A percentile compares a stretch with the other conserved stretches of the same genome.
Conservation (phyloP, 2,888 invertebrate species). For the Isoperla grammatica region DNA sequence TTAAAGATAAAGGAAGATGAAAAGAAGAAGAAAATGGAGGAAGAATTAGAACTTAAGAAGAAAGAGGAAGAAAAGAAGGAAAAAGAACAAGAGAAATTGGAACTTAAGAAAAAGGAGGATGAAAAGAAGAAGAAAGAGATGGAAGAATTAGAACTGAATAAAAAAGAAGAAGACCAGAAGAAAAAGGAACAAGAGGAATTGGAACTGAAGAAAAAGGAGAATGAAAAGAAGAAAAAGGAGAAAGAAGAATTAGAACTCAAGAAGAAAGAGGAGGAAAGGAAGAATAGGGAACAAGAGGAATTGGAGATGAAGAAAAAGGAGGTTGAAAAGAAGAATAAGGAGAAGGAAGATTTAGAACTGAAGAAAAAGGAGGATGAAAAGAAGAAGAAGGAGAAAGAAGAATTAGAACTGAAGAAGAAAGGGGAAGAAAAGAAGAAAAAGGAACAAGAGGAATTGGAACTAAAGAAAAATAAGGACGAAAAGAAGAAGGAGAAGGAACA, state of each 20-base stretch:
- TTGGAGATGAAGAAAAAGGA: slow-evolving; percentile 27
- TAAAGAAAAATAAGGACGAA: slow-evolving; percentile 43
- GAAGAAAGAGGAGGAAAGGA: slow-evolving; percentile 23
- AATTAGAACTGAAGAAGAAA: slow-evolving; percentile 24
- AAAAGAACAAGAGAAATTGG: slow-evolving; percentile 15
- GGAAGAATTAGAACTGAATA: slow-evolving; percentile 16
- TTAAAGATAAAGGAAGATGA: slow-evolving; percentile 27
- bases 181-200: not conserved
- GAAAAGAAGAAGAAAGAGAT: slow-evolving; percentile 25
- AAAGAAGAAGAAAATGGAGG: slow-evolving; percentile 24
- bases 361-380: slow-evolving; percentile 27
- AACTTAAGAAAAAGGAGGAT: slow-evolving; percentile 18
- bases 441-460: slow-evolving; percentile 35
- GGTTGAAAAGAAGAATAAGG: slow-evolving; percentile 28
- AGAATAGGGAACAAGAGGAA: slow-evolving; percentile 22
- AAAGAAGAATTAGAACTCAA: slow-evolving; percentile 25
- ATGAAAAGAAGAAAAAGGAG: slow-evolving; percentile 24
- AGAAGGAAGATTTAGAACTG: slow-evolving; percentile 12
- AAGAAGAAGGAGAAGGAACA: slow-evolving; percentile 39
- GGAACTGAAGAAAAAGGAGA: slow-evolving; percentile 15
- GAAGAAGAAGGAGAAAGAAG: slow-evolving; percentile 29
- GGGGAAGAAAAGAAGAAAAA: slow-evolving; percentile 30
- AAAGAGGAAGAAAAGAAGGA: slow-evolving; percentile 26
- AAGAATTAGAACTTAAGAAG: slow-evolving; percentile 20
- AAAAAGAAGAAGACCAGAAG: slow-evolving; percentile 20